Percentiles rank a stretch among this genome's conserved stretches.
These are phyloP conservation scores for Dendrolimus kikuchii DNA, from an alignment of 1,140 invertebrate species.

Conservation along the genomic window DNA sequence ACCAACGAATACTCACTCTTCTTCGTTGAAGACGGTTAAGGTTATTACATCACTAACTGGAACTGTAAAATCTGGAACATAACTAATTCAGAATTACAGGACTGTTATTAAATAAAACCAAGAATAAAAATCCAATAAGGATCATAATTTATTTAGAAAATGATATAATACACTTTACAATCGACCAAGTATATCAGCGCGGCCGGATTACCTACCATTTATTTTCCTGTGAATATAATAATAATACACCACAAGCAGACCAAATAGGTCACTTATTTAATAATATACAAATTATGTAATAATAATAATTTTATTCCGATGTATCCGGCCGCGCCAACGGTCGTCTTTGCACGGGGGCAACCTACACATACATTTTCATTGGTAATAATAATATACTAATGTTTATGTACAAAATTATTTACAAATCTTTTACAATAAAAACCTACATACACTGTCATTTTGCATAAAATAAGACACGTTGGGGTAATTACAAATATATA, in stretches of 20 bases:
- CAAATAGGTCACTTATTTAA: no score
- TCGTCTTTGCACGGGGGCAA: constrained; percentile 39
- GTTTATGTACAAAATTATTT: constrained; percentile 60
- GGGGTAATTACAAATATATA: no score
- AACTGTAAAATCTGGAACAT: no score
- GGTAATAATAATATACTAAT: constrained; percentile 43
- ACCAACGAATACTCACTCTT: no score
- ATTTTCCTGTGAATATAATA: no score
- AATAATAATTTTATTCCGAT: not conserved
- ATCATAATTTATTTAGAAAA: constrained; percentile 69
- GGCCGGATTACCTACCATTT: constrained; percentile 15
- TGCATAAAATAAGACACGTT: constrained; percentile 16
- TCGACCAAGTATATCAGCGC: constrained; percentile 51
- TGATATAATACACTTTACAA: constrained; percentile 68
- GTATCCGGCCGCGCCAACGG: constrained; percentile 30
- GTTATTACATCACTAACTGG: no score
- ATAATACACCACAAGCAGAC: no score
- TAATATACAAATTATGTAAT: no score
- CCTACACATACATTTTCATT: constrained; percentile 45
- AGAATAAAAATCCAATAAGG: constrained; percentile 62
- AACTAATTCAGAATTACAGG: no score
- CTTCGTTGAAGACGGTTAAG: no score
- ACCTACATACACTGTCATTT: constrained; percentile 34
- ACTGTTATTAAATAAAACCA: constrained; percentile 35
- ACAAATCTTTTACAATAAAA: constrained; percentile 25